phyloP scores from a whole-genome alignment of 2,797 vertebrate species.

The Halcyon badia region DNA sequence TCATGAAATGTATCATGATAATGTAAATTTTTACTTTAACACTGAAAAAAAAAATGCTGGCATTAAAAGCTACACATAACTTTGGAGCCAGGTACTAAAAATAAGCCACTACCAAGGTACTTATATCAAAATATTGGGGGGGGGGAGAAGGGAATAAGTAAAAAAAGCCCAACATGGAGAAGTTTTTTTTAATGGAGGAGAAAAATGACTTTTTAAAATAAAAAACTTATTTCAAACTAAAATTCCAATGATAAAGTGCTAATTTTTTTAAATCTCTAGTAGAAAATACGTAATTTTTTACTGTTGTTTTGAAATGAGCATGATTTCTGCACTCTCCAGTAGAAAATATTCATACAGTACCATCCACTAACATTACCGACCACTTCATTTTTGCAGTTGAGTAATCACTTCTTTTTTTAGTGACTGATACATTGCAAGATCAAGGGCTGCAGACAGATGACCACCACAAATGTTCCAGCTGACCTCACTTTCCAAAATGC shows the following conservation, averaged over 20 bases:
- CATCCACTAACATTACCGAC: not conserved
- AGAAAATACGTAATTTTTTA: not conserved
- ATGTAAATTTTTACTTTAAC: not conserved
- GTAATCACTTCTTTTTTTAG: slow-evolving; percentile 26
- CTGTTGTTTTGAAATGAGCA: not conserved
- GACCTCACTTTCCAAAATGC: slow-evolving; percentile 38
- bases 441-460: slow-evolving; percentile 26
- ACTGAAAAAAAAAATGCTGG: not conserved
- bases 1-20: not conserved
- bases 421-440: not conserved
- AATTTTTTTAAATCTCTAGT: not conserved
- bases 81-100: not conserved
- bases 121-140: not conserved
- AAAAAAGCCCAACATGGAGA: not conserved
- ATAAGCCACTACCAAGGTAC: not conserved
- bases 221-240: not conserved
- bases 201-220: not conserved
- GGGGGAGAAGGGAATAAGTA: too few species aligned
- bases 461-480: slow-evolving; percentile 20
- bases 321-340: not conserved
- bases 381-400: slow-evolving; percentile 1
- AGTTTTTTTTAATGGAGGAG: not conserved
- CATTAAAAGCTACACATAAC: not conserved
- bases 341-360: not conserved
- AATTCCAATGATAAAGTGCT: not conserved